Conservation (phyloP, 2,113 vertebrate genomes). For the Elaphurus davidianus region DNA sequence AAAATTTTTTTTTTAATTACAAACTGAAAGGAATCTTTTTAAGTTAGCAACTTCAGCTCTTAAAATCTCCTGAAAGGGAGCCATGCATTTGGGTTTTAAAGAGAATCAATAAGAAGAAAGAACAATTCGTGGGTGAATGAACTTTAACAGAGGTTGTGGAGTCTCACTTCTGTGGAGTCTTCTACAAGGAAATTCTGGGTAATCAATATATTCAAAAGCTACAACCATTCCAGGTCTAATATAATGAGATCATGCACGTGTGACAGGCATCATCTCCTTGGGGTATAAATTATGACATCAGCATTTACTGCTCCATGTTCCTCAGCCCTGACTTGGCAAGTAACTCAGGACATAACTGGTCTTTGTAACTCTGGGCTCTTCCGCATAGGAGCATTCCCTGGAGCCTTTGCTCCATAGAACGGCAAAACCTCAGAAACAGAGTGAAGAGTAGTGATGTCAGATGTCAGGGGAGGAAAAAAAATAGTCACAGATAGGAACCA, state of each 20-base stretch:
- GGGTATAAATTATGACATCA: neutral
- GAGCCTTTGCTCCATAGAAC: neutral
- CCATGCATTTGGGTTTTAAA: slow-evolving; percentile 11
- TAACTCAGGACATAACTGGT: neutral
- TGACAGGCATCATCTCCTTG: neutral
- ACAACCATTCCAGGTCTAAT: neutral
- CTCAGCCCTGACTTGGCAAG: neutral
- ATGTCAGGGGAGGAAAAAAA: neutral
- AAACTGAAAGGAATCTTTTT: neutral
- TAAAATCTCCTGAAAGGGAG: slow-evolving; percentile 16
- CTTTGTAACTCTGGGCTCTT: neutral
- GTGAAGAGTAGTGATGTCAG: neutral
- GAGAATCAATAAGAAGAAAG: neutral
- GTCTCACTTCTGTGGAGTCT: neutral
- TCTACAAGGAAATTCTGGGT: slow-evolving; percentile 35
- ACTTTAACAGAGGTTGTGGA: neutral
- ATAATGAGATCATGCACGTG: neutral
- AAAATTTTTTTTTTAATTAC: neutral
- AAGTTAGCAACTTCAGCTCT: neutral
- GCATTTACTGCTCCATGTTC: neutral
- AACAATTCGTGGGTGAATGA: slow-evolving; percentile 9
- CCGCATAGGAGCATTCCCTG: neutral
- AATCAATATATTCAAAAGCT: slow-evolving; percentile 40
- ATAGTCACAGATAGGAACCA: neutral
- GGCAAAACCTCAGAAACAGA: neutral